Evolutionary conservation across 2,888 invertebrate genomes (phyloP).

Genomic region (Amphipyra tragopoginis): DNA sequence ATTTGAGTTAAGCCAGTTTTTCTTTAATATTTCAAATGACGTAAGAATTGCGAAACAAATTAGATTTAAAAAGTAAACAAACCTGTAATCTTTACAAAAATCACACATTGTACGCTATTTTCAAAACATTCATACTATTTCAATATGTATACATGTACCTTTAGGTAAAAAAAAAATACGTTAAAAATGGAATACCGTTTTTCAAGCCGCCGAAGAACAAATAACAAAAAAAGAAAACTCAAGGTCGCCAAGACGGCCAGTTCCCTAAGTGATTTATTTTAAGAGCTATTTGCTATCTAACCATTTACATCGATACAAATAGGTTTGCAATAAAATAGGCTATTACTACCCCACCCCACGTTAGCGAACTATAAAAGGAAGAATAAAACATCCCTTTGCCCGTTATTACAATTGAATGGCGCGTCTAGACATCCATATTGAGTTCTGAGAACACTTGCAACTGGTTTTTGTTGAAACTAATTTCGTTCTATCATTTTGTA

Average conservation of each 20-base stretch:
- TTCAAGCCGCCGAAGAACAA: not conserved
- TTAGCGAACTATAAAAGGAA: constrained; percentile 23
- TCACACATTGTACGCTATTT: too few relatives aligned
- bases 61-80: too few relatives aligned
- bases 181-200: not conserved
- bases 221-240: not conserved
- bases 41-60: too few relatives aligned
- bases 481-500: not conserved
- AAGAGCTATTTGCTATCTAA: not conserved
- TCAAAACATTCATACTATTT: too few relatives aligned
- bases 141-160: too few relatives aligned
- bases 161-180: too few relatives aligned
- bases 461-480: constrained; percentile 8
- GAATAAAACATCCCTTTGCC: constrained; percentile 21
- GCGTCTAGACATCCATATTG: constrained; percentile 37
- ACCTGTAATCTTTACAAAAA: too few relatives aligned
- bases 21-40: too few relatives aligned
- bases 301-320: constrained; percentile 29
- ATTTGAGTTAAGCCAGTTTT: too few relatives aligned
- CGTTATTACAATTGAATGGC: constrained; percentile 34
- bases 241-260: not conserved
- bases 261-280: not conserved
- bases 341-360: constrained; percentile 7
- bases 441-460: constrained; percentile 4
- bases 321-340: constrained; percentile 29